phyloP scores from a whole-genome alignment of 2,888 invertebrate genomes.

The Coremacera marginata region DNA sequence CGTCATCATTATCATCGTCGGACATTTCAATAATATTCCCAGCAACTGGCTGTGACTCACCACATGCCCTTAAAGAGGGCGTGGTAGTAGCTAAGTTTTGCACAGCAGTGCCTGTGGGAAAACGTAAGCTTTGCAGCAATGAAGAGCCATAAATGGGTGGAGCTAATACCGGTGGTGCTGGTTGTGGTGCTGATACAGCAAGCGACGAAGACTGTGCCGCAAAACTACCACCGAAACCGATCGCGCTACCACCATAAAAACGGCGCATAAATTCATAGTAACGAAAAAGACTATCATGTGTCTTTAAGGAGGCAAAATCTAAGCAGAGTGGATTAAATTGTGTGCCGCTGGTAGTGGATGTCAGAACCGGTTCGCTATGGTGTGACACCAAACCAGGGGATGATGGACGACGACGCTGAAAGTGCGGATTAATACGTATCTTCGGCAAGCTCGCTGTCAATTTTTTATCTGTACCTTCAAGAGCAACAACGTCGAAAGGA shows the following conservation, averaged over 20 bases:
- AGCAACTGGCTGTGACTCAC: not conserved
- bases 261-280: constrained; percentile 67
- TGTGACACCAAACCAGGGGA: constrained; percentile 20
- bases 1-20: constrained; percentile 7
- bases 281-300: constrained; percentile 61
- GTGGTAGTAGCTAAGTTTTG: not conserved
- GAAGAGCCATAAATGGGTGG: constrained; percentile 56
- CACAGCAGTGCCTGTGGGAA: constrained; percentile 44
- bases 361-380: constrained; percentile 36
- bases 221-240: constrained; percentile 11
- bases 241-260: constrained; percentile 52
- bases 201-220: constrained; percentile 21
- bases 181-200: constrained; percentile 37
- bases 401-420: constrained; percentile 61
- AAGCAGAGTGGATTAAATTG: constrained; percentile 47
- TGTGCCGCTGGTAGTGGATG: not conserved
- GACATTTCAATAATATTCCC: not conserved
- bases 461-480: not conserved
- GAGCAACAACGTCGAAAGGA: constrained; percentile 8
- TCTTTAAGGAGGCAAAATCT: constrained; percentile 61
- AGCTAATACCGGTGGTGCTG: constrained; percentile 51
- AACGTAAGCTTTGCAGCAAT: constrained; percentile 54
- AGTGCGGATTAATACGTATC: constrained; percentile 60
- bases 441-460: constrained; percentile 42
- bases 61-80: not conserved